Evolutionary conservation across 2,888 invertebrate species (phyloP), one percentile per base, ranked within the genome.

Genomic region (Autographa gamma): DNA sequence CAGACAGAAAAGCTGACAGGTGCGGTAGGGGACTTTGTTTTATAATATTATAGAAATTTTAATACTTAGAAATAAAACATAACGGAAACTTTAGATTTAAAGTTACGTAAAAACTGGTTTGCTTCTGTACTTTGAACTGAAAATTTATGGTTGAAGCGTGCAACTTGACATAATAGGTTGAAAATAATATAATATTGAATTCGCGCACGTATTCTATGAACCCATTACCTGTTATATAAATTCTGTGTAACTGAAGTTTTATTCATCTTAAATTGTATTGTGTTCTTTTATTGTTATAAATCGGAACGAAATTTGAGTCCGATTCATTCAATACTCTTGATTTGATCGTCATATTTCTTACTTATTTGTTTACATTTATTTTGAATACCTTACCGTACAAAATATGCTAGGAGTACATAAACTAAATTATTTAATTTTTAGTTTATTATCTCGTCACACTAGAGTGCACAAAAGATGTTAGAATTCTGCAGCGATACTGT

Each of bases 131-230:
- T 32, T 67, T 69, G 18, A 61, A 56, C 48, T 48, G 32, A 71
- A 25, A 25, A 25, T 68, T 68, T 54, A 68, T 64, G 41, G 41
- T 66, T 52, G 63, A 34, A 52, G 48, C 31, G 60, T 52, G 67
- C 64, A 70, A 71, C 25, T 25, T 74, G 65, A 38, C 63, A 74
- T 68, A 71, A 67, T 70, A 63, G 19, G 13, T 74, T 66, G 56
- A 7, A 48, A 48, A 48, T 64, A 76, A 82, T 60, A 48, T 69
- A 80, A 67, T 48, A 80, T 82, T 70, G 70, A 73, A 69, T 63
- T 77, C 80, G 56, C 66, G 77, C 74, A 66, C 66, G 65, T 67
- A 63, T 75, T 82, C 73, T 73, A 69, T 66, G 60, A 71, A 78
- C 54, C 58, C 63, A 67, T 78, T 72, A 71, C 60, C 59, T n/a